Conservation (phyloP, 2,888 invertebrate genomes). For the Liopterus haemorrhoidalis region DNA sequence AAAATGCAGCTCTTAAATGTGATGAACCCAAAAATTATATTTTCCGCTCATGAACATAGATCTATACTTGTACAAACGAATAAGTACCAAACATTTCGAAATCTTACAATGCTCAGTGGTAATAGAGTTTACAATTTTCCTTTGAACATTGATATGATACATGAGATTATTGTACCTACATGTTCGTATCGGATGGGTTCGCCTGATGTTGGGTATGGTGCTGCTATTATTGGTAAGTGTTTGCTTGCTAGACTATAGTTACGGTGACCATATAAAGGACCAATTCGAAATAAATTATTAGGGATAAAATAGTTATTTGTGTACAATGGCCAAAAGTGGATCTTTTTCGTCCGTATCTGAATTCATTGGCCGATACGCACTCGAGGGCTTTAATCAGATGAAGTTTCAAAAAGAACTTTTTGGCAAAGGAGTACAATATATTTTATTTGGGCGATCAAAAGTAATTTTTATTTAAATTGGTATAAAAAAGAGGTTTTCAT, state of each 20-base stretch:
- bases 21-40: constrained; percentile 62
- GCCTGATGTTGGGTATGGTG: constrained; percentile 76
- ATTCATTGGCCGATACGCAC: no score
- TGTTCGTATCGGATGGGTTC: constrained; percentile 97
- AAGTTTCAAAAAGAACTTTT: no score
- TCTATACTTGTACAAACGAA: constrained; percentile 54
- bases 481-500: no score
- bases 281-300: no score
- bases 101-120: constrained; percentile 26
- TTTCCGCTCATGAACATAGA: constrained; percentile 64
- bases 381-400: no score
- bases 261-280: neutral
- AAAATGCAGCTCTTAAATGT: constrained; percentile 59
- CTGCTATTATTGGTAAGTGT: constrained; percentile 67
- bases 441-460: no score
- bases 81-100: constrained; percentile 36
- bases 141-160: constrained; percentile 47
- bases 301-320: no score
- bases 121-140: constrained; percentile 45
- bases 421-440: no score
- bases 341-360: no score
- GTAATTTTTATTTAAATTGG: no score
- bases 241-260: no score
- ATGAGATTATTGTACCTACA: constrained; percentile 86
- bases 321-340: no score